Conservation (phyloP, 2,113 vertebrate species). For the Hippoglossus stenolepis region DNA sequence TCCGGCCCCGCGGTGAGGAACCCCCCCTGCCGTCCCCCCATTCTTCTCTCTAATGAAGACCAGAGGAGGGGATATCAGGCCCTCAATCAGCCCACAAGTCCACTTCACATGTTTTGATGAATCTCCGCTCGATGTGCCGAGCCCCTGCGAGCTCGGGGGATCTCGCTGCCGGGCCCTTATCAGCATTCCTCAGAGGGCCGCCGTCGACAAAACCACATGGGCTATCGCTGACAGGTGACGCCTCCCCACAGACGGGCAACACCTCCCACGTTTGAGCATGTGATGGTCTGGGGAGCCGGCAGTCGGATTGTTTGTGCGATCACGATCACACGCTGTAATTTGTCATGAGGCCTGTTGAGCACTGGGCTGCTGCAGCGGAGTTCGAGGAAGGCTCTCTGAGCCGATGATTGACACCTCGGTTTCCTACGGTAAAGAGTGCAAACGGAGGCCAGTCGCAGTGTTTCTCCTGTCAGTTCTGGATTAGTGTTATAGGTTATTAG, state of each 20-base stretch:
- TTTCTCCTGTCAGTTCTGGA: background rate
- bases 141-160: slow-evolving; percentile 17
- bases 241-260: slow-evolving; percentile 50
- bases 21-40: slow-evolving; percentile 76
- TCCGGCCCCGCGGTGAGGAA: slow-evolving; percentile 16
- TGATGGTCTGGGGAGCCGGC: slow-evolving; percentile 33
- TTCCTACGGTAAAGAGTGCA: background rate
- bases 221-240: slow-evolving; percentile 56
- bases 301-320: slow-evolving; percentile 42
- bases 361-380: slow-evolving; percentile 7
- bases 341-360: slow-evolving; percentile 41
- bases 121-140: slow-evolving; percentile 60
- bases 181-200: slow-evolving; percentile 61
- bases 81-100: slow-evolving; percentile 71
- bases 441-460: background rate
- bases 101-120: slow-evolving; percentile 76
- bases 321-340: slow-evolving; percentile 55
- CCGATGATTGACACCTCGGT: slow-evolving; percentile 10
- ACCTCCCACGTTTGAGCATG: slow-evolving; percentile 61
- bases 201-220: slow-evolving; percentile 65
- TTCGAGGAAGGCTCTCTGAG: background rate
- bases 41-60: slow-evolving; percentile 79
- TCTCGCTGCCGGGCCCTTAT: slow-evolving; percentile 48
- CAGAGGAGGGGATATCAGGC: slow-evolving; percentile 78
- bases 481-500: too few relatives aligned